Percentiles rank a stretch among this genome's conserved stretches.
These are phyloP conservation scores for Sinocyclocheilus rhinocerous DNA, from an alignment of 2,113 vertebrate species.

Conservation along the genomic window DNA sequence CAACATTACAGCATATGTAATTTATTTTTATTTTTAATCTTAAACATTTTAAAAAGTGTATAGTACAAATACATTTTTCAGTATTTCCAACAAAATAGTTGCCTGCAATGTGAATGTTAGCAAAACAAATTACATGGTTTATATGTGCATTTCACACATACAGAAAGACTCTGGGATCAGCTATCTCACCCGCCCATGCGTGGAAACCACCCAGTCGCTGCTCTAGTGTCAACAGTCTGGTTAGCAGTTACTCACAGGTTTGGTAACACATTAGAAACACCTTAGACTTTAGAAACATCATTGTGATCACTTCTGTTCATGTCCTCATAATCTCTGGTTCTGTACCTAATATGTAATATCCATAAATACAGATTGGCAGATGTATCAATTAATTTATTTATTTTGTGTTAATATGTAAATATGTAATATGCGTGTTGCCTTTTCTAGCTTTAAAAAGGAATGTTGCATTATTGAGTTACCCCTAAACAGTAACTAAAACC, in stretches of 20 bases:
- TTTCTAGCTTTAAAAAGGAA: not conserved
- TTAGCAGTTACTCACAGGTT: slow-evolving; percentile 86
- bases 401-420: too few relatives aligned
- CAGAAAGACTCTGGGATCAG: slow-evolving; percentile 83
- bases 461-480: not conserved
- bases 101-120: not conserved
- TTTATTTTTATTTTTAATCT: too few relatives aligned
- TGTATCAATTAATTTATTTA: too few relatives aligned
- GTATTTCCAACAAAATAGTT: too few relatives aligned
- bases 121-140: not conserved
- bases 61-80: too few relatives aligned
- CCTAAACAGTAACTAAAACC: not conserved
- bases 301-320: not conserved
- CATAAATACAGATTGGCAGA: too few relatives aligned
- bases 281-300: not conserved
- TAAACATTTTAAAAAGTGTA: too few relatives aligned
- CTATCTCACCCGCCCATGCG: slow-evolving; percentile 75
- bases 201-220: slow-evolving; percentile 93
- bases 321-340: not conserved
- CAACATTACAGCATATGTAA: too few relatives aligned
- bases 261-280: slow-evolving; percentile 49
- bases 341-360: too few relatives aligned
- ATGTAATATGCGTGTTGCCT: not conserved
- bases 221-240: slow-evolving; percentile 92
- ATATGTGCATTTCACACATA: slow-evolving; percentile 37